Base-by-base conservation (phyloP, 64 coral and sea anemone genomes). In the Pachyseris speciosa region DNA sequence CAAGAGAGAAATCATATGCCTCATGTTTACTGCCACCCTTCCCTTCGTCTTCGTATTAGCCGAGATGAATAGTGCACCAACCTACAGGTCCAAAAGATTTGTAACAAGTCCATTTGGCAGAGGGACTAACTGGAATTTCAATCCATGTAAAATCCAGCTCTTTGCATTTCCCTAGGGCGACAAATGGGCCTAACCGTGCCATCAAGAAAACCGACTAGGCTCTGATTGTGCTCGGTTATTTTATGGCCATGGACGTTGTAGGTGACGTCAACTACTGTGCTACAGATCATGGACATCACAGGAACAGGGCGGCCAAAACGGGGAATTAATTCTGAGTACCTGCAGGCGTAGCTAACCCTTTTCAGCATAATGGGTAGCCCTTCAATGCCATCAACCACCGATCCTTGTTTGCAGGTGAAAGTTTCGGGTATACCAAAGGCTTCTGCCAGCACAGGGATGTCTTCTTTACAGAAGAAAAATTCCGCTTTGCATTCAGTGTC, bases 31-130 rank as follows among this genome's bases (percentile, higher is more conserved):
- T n/a, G n/a, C n/a, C n/a, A n/a, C 2, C 61, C 61, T 65, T 65
- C 26, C 61, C 26, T 7, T 58, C 16, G 53, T 22, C 53, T 58
- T 58, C 5, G 53, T 22, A 65, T 65, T 65, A 28, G 26, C 61
- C 11, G 61, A 41, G 17, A 72, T 41, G 37, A 72, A 72, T 72
- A 39, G 2, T 72, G 34, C 20, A 72, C 68, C 40, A 17, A 72
- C 33, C 68, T 39, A 72, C 68, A n/a, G 33, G 68, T 72, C 68
- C 68, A 72, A 72, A 19, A 72, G 68, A 72, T 72, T 72, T 20
- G 68, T 36, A 19, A 72, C 17, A 9, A 72, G 33, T 41, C 68
- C 68, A 41, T 72, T 72, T 72, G 68, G 65, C 16, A 64, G 59
- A 64, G 26, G 13, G n/a, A 64, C 59, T 24, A 20, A 64, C 59